These are phyloP conservation scores for Tetraneura akinire DNA, from an alignment of 1,140 invertebrate genomes.

Conservation along the genomic window DNA sequence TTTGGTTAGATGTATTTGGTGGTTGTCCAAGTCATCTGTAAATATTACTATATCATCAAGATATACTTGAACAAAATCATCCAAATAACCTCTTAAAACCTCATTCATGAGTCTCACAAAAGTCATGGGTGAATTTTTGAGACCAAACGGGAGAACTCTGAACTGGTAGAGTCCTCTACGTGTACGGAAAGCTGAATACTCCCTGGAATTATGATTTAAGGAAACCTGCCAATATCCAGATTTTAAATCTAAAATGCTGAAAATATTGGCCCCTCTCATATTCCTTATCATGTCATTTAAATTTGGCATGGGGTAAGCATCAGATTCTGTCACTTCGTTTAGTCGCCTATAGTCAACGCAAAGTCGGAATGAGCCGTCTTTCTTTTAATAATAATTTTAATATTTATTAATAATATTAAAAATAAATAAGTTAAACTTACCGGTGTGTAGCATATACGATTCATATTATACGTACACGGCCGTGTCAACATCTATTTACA, in stretches of 20 bases:
- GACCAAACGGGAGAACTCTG: conserved; percentile 60
- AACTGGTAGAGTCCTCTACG: conserved; percentile 59
- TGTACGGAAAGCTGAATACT: conserved; percentile 60
- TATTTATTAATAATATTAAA: too few species aligned
- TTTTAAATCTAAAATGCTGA: background rate
- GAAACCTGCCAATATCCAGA: conserved; percentile 54
- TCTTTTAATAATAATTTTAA: too few species aligned
- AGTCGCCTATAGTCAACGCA: conserved; percentile 60
- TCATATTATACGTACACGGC: too few species aligned
- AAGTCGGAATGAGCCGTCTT: conserved; percentile 59
- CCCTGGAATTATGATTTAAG: conserved; percentile 55
- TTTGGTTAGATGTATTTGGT: background rate
- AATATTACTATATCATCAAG: conserved; percentile 26
- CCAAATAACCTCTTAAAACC: background rate
- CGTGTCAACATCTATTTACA: too few species aligned
- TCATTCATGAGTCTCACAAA: conserved; percentile 58
- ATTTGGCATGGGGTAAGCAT: conserved; percentile 10
- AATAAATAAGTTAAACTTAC: too few species aligned
- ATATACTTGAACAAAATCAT: conserved; percentile 16
- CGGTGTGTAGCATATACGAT: too few species aligned
- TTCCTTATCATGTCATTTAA: conserved; percentile 8
- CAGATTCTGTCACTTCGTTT: conserved; percentile 3
- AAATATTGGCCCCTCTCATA: background rate
- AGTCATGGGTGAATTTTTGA: conserved; percentile 58
- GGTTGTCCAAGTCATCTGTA: background rate